Percentiles rank a stretch among this genome's conserved stretches.
phyloP scores from a whole-genome alignment of 1,140 invertebrate species.

The Formica selysi region DNA sequence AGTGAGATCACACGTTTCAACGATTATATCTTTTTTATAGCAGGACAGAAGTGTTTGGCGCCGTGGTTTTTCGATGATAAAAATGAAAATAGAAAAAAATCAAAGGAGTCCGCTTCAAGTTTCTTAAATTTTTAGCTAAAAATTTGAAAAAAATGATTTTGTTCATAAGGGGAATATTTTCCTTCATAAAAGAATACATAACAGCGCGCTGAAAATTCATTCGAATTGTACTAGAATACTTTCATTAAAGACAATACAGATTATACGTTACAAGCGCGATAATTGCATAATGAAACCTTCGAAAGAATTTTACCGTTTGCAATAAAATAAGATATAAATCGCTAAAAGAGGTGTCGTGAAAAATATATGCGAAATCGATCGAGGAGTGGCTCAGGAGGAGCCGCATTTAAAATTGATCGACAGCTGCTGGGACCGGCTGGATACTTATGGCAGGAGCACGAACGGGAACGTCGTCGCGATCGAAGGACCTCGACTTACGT shows the following conservation, averaged over 20 bases:
- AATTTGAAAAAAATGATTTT: background rate
- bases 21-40: constrained; percentile 68
- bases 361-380: constrained; percentile 24
- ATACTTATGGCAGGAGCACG: background rate
- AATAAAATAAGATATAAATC: constrained; percentile 38
- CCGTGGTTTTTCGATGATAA: background rate
- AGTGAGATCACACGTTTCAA: constrained; percentile 28
- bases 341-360: background rate
- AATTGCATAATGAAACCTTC: background rate
- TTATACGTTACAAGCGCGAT: background rate
- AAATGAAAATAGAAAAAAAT: constrained; percentile 3
- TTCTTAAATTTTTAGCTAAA: background rate
- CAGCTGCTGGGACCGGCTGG: background rate
- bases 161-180: background rate
- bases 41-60: constrained; percentile 27
- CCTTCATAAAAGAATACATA: background rate
- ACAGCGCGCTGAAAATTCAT: background rate
- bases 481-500: constrained; percentile 72
- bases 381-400: background rate
- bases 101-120: background rate
- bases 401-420: constrained; percentile 40
- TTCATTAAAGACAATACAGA: background rate
- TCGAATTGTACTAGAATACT: background rate
- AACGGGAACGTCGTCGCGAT: constrained; percentile 42
- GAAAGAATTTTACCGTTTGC: background rate